Evolutionary conservation across 37 sponge, comb jelly and placozoan genomes (phyloP).

Genomic region (Bolinopsis microptera): DNA sequence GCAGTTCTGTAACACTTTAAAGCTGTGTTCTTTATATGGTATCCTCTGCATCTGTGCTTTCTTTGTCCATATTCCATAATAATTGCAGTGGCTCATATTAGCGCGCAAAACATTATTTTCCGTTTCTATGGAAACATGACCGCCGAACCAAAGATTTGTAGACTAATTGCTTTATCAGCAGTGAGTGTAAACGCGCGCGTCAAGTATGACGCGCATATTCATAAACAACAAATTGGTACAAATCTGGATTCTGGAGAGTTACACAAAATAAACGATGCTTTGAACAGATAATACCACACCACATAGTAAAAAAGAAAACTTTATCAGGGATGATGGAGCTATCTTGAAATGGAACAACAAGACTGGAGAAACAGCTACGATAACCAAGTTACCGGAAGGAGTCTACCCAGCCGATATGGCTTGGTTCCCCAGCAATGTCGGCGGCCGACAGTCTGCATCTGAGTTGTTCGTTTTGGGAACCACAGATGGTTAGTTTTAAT

Average conservation of each 20-base stretch:
- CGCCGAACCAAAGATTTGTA: constrained; percentile 5
- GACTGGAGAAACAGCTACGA: constrained; percentile 19
- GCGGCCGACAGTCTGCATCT: background rate
- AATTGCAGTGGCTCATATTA: too few species aligned
- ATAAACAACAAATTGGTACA: too few species aligned
- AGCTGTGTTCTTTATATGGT: too few species aligned
- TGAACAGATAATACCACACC: too few species aligned
- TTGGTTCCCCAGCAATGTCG: constrained; percentile 55
- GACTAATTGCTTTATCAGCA: constrained; percentile 7
- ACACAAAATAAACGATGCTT: too few species aligned
- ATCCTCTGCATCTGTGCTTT: too few species aligned
- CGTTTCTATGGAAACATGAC: constrained; percentile 21
- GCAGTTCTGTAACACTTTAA: too few species aligned
- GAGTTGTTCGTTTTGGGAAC: constrained; percentile 64
- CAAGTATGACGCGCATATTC: too few species aligned
- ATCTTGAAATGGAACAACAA: constrained; percentile 59
- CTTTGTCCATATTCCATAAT: too few species aligned
- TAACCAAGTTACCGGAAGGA: constrained; percentile 38
- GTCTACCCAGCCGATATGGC: constrained; percentile 65
- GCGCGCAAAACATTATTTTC: background rate
- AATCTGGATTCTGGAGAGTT: too few species aligned
- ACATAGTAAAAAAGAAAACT: too few species aligned
- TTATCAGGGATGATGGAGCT: background rate
- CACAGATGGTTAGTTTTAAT: constrained; percentile 54
- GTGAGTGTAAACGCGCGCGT: background rate